Base-by-base conservation (phyloP, 2,113 vertebrate genomes). In the Lagopus leucura region DNA sequence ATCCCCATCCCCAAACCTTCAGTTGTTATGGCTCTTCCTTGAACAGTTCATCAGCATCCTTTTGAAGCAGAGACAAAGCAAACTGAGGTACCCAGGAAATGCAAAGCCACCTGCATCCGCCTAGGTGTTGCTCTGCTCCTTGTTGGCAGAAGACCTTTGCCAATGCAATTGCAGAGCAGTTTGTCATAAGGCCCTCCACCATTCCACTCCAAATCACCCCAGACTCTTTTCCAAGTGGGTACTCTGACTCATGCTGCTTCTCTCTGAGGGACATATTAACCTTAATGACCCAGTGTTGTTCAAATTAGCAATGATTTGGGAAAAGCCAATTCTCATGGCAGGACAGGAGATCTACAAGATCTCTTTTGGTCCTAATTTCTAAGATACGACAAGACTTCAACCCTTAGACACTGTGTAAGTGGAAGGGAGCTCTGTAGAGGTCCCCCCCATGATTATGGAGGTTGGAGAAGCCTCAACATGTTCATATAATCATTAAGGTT, bases 161-260 rank as follows among this genome's bases (percentile, higher is more conserved):
- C 1, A 2, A 22, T 11, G 1, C 0, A 0, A 8, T 20, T 22
- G 28, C 15, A 47, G 4, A 0, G 4, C 8, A 18, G 10, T 7
- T 63, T 11, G 11, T 13, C 18, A 5, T 18, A 13, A 77, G 16
- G 38, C 18, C 22, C 27, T 40, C 28, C 38, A 9, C 11, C 13
- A 13, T 13, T 45, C 24, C 16, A 67, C 42, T 66, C 57, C 61
- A 43, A 48, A 54, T 38, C 50, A 27, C 34, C 17, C 3, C 7
- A 38, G 38, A 38, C 20, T 65, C 8, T 13, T n/a, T 32, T 78
- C 17, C 17, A 20, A n/a, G 71, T 55, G 11, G 45, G 4, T 19
- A 47, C 8, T 13, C 27, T 1, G 3, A 11, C 15, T 58, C 50
- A 2, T 22, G 9, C 7, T 21, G 36, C 10, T 8, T 32, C 4